phyloP scores from a whole-genome alignment of 2,113 vertebrate species.

The Ramphastos sulfuratus region DNA sequence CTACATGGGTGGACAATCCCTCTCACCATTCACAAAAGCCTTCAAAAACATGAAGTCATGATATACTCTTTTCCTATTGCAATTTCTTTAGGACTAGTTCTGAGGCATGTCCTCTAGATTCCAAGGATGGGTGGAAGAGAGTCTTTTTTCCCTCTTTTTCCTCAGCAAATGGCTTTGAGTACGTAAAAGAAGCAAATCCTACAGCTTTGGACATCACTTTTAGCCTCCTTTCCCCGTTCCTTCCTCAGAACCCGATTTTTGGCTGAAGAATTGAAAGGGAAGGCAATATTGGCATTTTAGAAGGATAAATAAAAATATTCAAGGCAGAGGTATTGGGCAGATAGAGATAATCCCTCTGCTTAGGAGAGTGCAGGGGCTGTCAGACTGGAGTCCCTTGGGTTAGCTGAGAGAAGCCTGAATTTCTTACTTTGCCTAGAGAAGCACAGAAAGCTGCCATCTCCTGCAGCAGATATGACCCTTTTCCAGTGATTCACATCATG shows the following conservation, averaged over 20 bases:
- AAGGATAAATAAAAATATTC: background rate
- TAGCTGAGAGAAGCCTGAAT: background rate
- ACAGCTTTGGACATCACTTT: background rate
- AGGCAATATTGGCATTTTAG: background rate
- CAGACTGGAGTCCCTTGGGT: rapidly evolving
- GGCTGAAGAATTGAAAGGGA: background rate
- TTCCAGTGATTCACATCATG: background rate
- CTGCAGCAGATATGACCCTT: background rate
- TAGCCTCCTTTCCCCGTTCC: background rate
- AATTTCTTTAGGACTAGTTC: background rate
- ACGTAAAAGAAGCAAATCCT: background rate
- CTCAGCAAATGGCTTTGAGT: background rate
- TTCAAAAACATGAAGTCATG: background rate
- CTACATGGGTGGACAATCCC: background rate
- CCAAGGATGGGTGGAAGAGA: background rate
- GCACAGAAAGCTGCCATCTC: background rate
- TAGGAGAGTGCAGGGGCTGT: background rate
- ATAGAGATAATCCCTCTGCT: background rate
- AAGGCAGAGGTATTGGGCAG: background rate
- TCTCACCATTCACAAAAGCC: background rate
- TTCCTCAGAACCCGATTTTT: background rate
- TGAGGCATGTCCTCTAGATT: background rate
- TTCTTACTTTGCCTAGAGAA: background rate
- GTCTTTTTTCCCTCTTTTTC: background rate
- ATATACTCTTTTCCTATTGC: background rate